Evolutionary conservation across 2,888 invertebrate species (phyloP), one percentile per base, ranked within the genome.

Genomic region (Nowickia ferox): DNA sequence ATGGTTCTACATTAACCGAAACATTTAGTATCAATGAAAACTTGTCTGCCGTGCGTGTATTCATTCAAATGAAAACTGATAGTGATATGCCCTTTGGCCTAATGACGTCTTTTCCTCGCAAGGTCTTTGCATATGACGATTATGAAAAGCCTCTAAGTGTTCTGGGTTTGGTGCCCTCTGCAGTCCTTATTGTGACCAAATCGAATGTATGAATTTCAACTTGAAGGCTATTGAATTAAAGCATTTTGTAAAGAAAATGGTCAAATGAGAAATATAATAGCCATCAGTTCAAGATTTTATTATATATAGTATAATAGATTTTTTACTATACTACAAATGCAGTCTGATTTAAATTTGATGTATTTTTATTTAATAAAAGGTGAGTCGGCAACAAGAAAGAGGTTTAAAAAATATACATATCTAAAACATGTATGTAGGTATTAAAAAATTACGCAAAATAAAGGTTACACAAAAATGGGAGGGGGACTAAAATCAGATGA

Each of bases 91-190:
- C 94, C 0, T 98, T 98, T 93, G 95, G 95, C 76, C 93, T 99
- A 88, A 97, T 98, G 96, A 98, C 98, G 3, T 96, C 95, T 90
- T 99, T 98, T 93, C 98, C 99, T 9, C 96, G 95, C 90, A 97
- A 97, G 93, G 95, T 98, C 72, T 99, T 98, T 91, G 94, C 94
- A 1, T 94, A 94, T 13, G 97, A 97, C 4, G 98, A 99, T 91
- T 98, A 97, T 93, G 96, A 97, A 82, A 96, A 96, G 90, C 97
- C 98, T 0, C 93, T 99, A 88, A 96, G 96, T 88, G 94, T 95
- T 87, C 94, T 99, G 95, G 97, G 97, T 91, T 93, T 97, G 90
- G 97, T 97, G 68, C 97, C 97, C 48, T 96, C 97, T 22, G 96
- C 97, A 74, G 97, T 97, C 51, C 93, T 97, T 69, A 96, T 97